Conservation (phyloP, 2,113 vertebrate genomes). For the Telmatochromis sp. region DNA sequence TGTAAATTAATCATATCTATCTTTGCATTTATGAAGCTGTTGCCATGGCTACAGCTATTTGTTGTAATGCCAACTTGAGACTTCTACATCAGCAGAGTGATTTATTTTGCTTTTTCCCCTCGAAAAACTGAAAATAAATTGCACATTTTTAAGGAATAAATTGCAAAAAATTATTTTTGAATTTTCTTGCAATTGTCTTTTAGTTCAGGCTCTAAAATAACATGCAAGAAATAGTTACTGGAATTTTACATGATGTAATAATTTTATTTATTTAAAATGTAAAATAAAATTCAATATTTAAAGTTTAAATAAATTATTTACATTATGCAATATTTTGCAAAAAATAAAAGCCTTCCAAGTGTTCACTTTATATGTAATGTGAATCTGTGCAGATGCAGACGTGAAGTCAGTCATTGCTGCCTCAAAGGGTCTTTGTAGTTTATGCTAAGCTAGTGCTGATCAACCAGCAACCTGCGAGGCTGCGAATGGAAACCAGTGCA, state of each 20-base stretch:
- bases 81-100: background rate
- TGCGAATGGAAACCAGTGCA: background rate
- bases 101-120: background rate
- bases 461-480: background rate
- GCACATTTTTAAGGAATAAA: background rate
- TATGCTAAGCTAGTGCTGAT: background rate
- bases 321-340: background rate
- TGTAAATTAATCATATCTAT: background rate
- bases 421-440: background rate
- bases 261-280: background rate
- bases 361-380: background rate
- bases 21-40: background rate
- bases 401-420: background rate
- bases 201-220: background rate
- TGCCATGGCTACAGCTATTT: background rate
- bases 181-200: background rate
- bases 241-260: background rate
- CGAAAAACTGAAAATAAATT: background rate
- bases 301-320: background rate
- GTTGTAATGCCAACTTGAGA: background rate
- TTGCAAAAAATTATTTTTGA: background rate
- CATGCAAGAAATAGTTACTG: background rate
- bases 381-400: background rate
- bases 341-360: background rate
- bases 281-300: background rate